Evolutionary conservation across 2,113 vertebrate species (phyloP).

Genomic region (Cairina moschata): DNA sequence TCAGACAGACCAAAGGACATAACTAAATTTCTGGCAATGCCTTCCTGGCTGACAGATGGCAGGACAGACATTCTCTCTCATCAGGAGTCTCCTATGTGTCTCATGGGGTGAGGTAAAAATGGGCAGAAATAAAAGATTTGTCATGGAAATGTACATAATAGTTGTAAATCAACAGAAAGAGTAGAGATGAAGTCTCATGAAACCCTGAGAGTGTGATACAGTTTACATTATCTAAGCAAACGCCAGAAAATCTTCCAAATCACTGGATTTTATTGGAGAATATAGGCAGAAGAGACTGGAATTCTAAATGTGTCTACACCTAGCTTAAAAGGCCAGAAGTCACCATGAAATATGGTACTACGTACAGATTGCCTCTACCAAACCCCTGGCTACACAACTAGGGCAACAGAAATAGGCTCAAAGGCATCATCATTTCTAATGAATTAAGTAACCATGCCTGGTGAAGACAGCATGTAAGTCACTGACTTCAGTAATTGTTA

Average conservation of each 20-base stretch:
- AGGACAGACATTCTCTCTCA: neutral
- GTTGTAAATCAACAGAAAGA: neutral
- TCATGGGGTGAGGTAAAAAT: neutral
- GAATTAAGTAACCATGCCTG: neutral
- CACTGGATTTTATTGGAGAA: neutral
- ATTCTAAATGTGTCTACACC: neutral
- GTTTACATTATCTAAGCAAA: neutral
- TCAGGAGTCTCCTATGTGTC: neutral
- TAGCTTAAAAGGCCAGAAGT: neutral
- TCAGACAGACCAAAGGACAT: neutral
- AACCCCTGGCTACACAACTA: neutral
- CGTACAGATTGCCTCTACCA: neutral
- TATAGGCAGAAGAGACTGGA: neutral
- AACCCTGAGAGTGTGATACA: neutral
- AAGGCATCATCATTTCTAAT: neutral
- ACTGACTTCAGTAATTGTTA: neutral
- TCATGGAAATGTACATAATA: neutral
- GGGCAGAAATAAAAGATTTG: neutral
- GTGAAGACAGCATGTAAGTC: neutral
- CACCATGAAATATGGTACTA: neutral
- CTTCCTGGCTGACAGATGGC: conserved; percentile 5
- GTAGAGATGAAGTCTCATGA: neutral
- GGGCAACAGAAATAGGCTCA: neutral
- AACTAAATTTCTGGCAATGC: neutral
- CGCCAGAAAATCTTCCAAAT: neutral